Base-by-base conservation (phyloP, 2,113 vertebrate species). In the Casuarius casuarius region DNA sequence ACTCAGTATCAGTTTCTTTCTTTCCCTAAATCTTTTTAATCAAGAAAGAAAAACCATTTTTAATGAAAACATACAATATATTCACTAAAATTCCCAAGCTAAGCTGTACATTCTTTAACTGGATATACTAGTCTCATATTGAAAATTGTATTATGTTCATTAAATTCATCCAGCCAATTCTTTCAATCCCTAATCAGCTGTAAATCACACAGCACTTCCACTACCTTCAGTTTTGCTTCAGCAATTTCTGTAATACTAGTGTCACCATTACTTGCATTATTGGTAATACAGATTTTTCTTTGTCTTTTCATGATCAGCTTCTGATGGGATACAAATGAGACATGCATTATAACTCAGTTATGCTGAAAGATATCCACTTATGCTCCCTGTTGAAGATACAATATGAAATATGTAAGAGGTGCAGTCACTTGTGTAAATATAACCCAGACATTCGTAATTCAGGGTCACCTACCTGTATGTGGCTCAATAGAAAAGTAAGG, bases 401-500 rank as follows among this genome's bases (percentile, higher is more conserved):
- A 15, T 2, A 59, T 7, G 17, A 82, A 84, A 65, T 7, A 66
- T 0, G 0, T 31, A 48, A 48, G 18, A 54, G 13, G 7, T 33
- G 49, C 0, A 1, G 11, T 20, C 19, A 9, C 9, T 40, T 28
- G 14, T 11, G 3, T 51, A 65, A 73, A 66, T 0, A 29, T 5
- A 48, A 51, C 11, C 3, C 20, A 38, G 12, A 16, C 19, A 49
- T 11, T 94, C 46, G 54, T 61, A 90, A 38, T 65, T 75, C 35
- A 35, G n/a, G 52, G 29, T 86, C 85, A 96, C 98, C 95, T 94
- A 99, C 99, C 99, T 94, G 99, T 99, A 90, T 99, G 99, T 48
- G 99, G 99, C 93, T 99, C 99, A 76, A 99, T 98, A 33, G 99
- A 99, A 97, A 99, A 99, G 96, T 99, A 99, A 21, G 99, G 99